Evolutionary conservation across 2,888 invertebrate genomes (phyloP), one percentile per base, ranked within the genome.

Genomic region (Pristionchus japonicus): DNA sequence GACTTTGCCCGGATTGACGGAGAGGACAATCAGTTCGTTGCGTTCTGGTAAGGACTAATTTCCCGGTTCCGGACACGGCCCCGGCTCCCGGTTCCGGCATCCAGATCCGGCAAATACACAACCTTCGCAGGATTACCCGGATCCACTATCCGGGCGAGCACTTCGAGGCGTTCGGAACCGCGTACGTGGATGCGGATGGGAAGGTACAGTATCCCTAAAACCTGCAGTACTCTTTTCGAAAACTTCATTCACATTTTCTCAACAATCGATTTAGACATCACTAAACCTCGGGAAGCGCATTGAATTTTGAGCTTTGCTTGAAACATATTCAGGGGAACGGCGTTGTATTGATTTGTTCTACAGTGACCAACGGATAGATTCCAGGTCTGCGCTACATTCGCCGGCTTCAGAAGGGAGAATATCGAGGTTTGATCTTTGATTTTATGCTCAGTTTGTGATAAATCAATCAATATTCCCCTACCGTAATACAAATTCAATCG

Each of bases 161-260:
- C 67, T 85, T 85, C 31, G 85, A 85, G 85, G 85, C 85, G 20
- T 85, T 85, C 31, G 85, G 85, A 15, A 27, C 31, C 31, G 85
- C 64, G 61, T 83, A 83, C 23, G 31, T 52, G 4, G 52, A 83
- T 20, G 52, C 52, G 52, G 52, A 83, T 13, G 52, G 82, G 23
- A 57, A 57, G 57, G 57, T 57, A 52, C 11, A 9, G 43, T 43
- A 43, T n/a, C n/a, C n/a, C n/a, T n/a, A n/a, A n/a, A 43, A 9
- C 43, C 11, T 43, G 43, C 6, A 11, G 43, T 43, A 43, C n/a
- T n/a, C n/a, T n/a, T n/a, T n/a, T n/a, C n/a, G 49, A 52, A 20
- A 52, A 2, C 20, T 20, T 57, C 1, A 6, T 57, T 57, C n/a
- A 57, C n/a, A n/a, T 23, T 57, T 57, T n/a, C 7, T 20, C 23